phyloP scores from a whole-genome alignment of 2,888 invertebrate genomes.

The Tholera decimalis region DNA sequence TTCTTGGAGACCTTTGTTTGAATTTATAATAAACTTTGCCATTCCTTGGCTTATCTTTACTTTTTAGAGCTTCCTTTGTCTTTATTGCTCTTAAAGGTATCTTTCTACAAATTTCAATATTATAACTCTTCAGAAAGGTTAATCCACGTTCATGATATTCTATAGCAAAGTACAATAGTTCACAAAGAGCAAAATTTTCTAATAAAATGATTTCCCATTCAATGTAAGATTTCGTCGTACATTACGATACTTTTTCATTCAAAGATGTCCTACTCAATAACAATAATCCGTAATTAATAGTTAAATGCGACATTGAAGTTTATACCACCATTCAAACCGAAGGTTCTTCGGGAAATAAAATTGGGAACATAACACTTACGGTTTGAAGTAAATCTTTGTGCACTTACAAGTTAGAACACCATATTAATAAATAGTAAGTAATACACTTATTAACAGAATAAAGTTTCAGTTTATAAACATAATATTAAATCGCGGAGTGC shows the following conservation, averaged over 20 bases:
- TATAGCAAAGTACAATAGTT: background rate
- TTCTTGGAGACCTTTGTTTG: background rate
- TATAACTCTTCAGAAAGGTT: background rate
- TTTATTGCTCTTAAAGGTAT: background rate
- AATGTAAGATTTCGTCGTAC: background rate
- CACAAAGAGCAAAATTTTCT: constrained; percentile 2
- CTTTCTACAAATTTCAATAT: background rate
- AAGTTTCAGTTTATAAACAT: constrained; percentile 27
- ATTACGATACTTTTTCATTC: constrained; percentile 17
- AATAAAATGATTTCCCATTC: background rate
- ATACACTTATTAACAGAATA: constrained; percentile 25
- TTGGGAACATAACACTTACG: constrained; percentile 40
- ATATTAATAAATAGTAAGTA: background rate
- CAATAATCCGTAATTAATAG: constrained; percentile 12
- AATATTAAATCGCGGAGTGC: constrained; percentile 30
- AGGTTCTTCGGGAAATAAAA: constrained; percentile 34
- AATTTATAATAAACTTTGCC: background rate
- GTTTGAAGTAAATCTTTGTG: constrained; percentile 20
- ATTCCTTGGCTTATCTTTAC: background rate
- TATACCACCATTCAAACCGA: constrained; percentile 13
- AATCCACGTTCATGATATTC: background rate
- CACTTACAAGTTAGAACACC: background rate
- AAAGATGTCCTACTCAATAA: constrained; percentile 9
- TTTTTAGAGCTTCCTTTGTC: background rate
- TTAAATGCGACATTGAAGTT: constrained; percentile 18